Evolutionary conservation across 1,140 invertebrate species (phyloP).

Genomic region (Reticulitermes speratus): DNA sequence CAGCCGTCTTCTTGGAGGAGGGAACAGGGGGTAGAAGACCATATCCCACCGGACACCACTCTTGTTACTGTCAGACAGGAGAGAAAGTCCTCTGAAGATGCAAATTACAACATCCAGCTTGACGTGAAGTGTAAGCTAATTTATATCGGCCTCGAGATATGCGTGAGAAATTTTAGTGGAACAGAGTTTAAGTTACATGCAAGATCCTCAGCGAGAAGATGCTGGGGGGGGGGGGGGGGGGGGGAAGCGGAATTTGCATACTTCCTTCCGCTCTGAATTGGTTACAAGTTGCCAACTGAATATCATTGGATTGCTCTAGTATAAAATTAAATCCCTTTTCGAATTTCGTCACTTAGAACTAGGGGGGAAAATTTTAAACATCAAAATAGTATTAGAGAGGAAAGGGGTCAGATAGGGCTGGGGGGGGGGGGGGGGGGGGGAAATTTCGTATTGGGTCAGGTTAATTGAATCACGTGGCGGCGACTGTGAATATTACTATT

Average conservation of each 20-base stretch:
- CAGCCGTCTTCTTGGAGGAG: not conserved
- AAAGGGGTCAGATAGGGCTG: not conserved
- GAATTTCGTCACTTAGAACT: not conserved
- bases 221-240: accelerated
- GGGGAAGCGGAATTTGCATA: not conserved
- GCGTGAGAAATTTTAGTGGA: conserved; percentile 5
- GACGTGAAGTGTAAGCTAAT: conserved; percentile 11
- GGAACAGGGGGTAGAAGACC: not conserved
- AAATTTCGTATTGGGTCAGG: no score
- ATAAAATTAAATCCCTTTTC: not conserved
- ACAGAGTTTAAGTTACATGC: not conserved
- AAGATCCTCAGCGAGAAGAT: not conserved
- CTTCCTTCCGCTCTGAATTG: not conserved
- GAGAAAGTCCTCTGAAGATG: conserved; percentile 5
- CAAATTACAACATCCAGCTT: conserved; percentile 18
- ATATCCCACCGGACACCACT: not conserved
- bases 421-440: no score
- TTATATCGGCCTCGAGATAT: not conserved
- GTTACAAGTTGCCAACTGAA: conserved; percentile 5
- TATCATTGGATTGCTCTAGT: not conserved
- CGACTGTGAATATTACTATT: no score
- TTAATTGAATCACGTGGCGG: no score
- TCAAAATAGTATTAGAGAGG: not conserved
- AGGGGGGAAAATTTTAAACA: not conserved
- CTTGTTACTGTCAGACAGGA: not conserved